phyloP scores from a whole-genome alignment of 2,888 invertebrate species.

The Exocentrus adspersus region DNA sequence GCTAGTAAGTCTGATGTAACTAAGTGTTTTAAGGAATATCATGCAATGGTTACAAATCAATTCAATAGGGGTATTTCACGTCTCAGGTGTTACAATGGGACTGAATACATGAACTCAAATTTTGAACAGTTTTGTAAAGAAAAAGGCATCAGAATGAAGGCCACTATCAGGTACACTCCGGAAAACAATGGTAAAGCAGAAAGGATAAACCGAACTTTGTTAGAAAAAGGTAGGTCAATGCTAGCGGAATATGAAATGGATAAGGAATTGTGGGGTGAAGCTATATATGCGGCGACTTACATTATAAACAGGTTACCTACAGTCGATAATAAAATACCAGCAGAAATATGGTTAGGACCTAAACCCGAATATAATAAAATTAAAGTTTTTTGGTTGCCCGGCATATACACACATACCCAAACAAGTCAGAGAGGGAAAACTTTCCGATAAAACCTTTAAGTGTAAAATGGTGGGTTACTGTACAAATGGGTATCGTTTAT shows the following conservation, averaged over 20 bases:
- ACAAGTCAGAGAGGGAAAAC: conserved; percentile 2
- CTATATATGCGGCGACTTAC: not conserved
- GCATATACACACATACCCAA: conserved; percentile 19
- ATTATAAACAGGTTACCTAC: not conserved
- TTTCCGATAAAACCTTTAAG: conserved; percentile 10
- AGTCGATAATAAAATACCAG: not conserved
- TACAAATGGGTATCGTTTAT: conserved; percentile 48
- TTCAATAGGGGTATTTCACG: not conserved
- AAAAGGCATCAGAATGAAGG: not conserved
- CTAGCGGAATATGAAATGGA: not conserved
- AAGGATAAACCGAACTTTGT: conserved; percentile 11
- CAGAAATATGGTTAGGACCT: not conserved
- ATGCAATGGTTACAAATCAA: not conserved
- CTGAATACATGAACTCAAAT: not conserved
- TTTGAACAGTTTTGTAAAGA: not conserved
- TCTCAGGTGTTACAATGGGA: not conserved
- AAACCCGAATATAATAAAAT: not conserved
- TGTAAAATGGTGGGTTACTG: conserved; percentile 22
- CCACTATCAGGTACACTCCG: conserved; percentile 12
- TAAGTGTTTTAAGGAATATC: not conserved
- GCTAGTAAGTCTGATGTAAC: too few relatives aligned
- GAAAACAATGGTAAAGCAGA: conserved; percentile 20
- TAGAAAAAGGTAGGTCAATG: conserved; percentile 8
- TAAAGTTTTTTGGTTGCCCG: not conserved
- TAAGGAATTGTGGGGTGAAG: not conserved